Evolutionary conservation across 64 coral and sea anemone genomes (phyloP).

Genomic region (Catalaphyllia jardinei): DNA sequence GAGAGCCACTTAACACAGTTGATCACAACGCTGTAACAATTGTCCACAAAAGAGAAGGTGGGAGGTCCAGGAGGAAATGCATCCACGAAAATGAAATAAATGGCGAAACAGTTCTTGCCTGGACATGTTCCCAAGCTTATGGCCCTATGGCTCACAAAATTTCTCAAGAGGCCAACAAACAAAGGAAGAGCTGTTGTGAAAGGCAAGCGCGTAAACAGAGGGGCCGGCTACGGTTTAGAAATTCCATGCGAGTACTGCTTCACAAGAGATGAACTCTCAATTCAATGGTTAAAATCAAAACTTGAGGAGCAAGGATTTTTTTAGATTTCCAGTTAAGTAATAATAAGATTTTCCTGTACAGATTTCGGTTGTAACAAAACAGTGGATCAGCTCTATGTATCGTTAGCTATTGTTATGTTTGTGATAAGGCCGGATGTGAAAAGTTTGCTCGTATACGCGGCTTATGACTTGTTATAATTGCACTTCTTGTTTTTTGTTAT

Average conservation of each 20-base stretch:
- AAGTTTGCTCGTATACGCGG: no score
- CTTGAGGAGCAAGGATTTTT: constrained; percentile 10
- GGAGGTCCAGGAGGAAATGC: no score
- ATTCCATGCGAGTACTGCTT: constrained; percentile 30
- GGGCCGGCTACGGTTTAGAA: constrained; percentile 13
- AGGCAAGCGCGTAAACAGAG: constrained; percentile 36
- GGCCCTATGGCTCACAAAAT: constrained; percentile 11
- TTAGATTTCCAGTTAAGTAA: not conserved
- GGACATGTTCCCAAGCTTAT: constrained; percentile 36
- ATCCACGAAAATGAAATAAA: constrained; percentile 33
- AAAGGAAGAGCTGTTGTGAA: constrained; percentile 31
- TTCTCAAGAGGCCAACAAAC: constrained; percentile 7
- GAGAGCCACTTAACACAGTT: no score
- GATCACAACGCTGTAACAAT: no score
- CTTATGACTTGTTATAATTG: no score
- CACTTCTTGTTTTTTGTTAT: no score
- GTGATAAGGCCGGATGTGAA: no score
- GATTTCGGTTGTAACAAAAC: no score
- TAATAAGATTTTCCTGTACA: no score
- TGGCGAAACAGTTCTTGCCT: constrained; percentile 42
- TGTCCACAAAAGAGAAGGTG: no score
- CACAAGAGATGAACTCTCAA: constrained; percentile 4
- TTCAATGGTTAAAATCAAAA: constrained; percentile 9
- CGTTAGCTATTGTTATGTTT: no score
- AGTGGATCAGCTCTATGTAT: no score